Evolutionary conservation across 2,113 vertebrate genomes (phyloP).

Genomic region (Heptranchias perlo): DNA sequence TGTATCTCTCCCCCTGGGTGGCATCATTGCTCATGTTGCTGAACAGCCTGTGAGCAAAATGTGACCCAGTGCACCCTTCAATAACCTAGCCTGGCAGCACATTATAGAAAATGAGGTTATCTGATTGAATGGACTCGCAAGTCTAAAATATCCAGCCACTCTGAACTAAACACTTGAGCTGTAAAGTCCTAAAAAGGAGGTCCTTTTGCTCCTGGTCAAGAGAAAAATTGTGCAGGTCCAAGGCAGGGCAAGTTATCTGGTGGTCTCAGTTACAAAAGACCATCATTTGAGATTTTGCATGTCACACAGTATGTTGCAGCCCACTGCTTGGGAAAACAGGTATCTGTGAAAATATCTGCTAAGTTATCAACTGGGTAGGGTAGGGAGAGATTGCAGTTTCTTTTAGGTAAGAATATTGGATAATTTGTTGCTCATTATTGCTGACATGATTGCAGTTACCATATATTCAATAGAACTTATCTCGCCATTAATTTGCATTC

Average conservation of each 20-base stretch:
- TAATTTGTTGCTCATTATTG: background rate
- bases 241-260: background rate
- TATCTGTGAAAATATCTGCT: background rate
- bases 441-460: background rate
- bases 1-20: conserved; percentile 23
- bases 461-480: background rate
- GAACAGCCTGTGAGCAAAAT: conserved; percentile 25
- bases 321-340: background rate
- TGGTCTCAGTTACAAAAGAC: background rate
- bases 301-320: background rate
- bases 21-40: conserved; percentile 31
- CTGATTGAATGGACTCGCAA: conserved; percentile 14
- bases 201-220: background rate
- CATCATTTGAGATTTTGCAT: background rate
- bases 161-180: background rate
- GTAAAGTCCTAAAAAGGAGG: conserved; percentile 8
- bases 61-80: conserved; percentile 21
- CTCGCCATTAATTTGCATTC: background rate
- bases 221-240: background rate
- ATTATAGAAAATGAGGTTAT: background rate
- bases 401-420: background rate
- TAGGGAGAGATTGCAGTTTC: background rate
- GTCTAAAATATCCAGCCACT: background rate
- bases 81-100: conserved; percentile 2
- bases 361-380: background rate